phyloP scores from a whole-genome alignment of 2,113 vertebrate genomes.

The Nyctibius bracteatus region DNA sequence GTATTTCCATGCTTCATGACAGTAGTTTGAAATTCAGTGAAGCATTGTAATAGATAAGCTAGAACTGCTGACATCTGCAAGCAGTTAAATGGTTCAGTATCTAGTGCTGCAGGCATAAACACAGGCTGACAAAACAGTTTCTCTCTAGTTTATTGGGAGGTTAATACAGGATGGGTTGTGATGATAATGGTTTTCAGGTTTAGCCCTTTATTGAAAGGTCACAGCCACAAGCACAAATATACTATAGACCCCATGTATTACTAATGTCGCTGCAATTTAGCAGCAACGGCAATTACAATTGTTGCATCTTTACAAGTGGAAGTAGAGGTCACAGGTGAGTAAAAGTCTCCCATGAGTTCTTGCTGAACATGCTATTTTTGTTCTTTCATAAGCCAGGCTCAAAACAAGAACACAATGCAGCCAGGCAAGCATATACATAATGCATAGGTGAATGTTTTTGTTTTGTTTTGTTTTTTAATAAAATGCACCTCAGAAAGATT shows the following conservation, averaged over 20 bases:
- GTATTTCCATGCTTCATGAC: background rate
- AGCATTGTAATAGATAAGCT: background rate
- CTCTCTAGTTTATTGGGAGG: background rate
- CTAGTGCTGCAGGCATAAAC: background rate
- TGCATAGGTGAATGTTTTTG: background rate
- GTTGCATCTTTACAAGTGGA: background rate
- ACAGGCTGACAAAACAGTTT: background rate
- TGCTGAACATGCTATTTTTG: background rate
- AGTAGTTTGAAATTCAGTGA: background rate
- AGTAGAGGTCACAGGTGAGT: background rate
- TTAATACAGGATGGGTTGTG: background rate
- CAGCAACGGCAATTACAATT: background rate
- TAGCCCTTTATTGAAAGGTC: background rate
- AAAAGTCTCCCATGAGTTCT: background rate
- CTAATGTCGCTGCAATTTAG: background rate
- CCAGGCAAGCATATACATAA: background rate
- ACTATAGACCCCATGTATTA: background rate
- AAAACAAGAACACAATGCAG: background rate
- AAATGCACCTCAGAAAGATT: background rate
- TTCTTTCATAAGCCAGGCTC: background rate
- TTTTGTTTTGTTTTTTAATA: background rate
- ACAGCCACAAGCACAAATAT: background rate
- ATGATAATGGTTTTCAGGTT: background rate
- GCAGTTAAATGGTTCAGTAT: background rate
- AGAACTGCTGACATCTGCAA: constrained; percentile 14